These are phyloP conservation scores for Torymus texanus DNA, from an alignment of 2,888 invertebrate species.

Conservation along the genomic window DNA sequence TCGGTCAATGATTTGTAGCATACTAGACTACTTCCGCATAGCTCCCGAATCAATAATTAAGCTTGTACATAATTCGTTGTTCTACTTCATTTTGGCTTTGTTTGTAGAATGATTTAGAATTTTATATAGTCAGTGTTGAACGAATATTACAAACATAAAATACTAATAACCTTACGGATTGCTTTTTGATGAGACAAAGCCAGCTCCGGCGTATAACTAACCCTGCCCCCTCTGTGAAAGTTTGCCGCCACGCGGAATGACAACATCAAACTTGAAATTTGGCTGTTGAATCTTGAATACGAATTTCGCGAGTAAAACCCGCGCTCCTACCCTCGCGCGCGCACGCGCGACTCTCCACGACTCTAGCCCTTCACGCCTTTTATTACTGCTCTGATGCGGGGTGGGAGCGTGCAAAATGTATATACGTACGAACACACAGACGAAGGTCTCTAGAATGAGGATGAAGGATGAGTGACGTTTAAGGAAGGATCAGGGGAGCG, in stretches of 20 bases:
- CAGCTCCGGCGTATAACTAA: neutral
- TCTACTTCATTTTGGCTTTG: too few species aligned
- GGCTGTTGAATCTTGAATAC: slow-evolving; percentile 41
- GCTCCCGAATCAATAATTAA: too few species aligned
- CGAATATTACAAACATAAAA: neutral
- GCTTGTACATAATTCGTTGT: too few species aligned
- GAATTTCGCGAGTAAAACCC: neutral
- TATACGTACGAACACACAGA: neutral
- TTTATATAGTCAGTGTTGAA: too few species aligned
- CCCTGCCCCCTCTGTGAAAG: neutral
- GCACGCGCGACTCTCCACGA: neutral
- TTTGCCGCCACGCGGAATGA: slow-evolving; percentile 16
- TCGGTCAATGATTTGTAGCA: too few species aligned
- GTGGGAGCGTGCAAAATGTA: slow-evolving; percentile 21
- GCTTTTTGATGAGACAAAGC: slow-evolving; percentile 7
- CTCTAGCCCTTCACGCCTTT: slow-evolving; percentile 40
- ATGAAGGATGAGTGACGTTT: slow-evolving; percentile 54
- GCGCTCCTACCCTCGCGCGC: neutral
- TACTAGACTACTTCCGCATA: too few species aligned
- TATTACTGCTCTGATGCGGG: slow-evolving; percentile 36
- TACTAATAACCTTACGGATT: neutral
- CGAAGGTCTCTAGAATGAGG: slow-evolving; percentile 24
- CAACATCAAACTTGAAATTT: slow-evolving; percentile 48
- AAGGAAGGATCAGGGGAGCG: slow-evolving; percentile 39
- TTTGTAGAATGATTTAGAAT: too few species aligned